phyloP scores from a whole-genome alignment of 2,797 vertebrate genomes.

The Pteronotus mesoamericanus region DNA sequence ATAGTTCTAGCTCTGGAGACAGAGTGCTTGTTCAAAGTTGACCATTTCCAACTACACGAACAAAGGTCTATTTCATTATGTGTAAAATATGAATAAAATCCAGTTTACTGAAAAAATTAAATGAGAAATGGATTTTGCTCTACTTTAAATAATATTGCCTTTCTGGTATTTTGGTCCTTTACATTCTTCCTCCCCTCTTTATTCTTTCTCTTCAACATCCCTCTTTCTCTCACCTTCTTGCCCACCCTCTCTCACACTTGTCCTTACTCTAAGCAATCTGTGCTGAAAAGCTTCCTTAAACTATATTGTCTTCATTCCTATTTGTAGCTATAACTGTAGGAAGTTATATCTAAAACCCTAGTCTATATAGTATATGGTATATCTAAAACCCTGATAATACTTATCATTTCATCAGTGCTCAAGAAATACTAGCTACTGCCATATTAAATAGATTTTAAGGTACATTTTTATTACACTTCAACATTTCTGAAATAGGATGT shows the following conservation, averaged over 20 bases:
- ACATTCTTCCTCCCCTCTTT: no score
- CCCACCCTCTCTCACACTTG: no score
- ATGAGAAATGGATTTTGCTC: no score
- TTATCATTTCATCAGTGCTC: background rate
- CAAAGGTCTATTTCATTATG: background rate
- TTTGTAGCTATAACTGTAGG: background rate
- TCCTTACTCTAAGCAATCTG: no score
- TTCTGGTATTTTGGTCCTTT: no score
- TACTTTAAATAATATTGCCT: no score
- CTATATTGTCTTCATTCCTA: background rate
- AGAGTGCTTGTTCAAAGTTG: background rate
- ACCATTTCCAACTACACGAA: background rate
- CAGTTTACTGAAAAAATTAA: background rate
- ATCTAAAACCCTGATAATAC: background rate
- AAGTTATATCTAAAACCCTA: no score
- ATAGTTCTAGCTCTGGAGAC: background rate
- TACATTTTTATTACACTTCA: background rate
- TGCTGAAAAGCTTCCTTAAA: constrained; percentile 5
- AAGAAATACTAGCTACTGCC: background rate
- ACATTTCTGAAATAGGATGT: background rate
- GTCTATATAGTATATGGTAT: no score
- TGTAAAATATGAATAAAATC: background rate
- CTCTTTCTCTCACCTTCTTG: no score
- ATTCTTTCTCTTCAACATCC: no score
- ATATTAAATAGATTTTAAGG: background rate